Conservation (phyloP, 2,113 vertebrate species). For the Bubo blakistoni region DNA sequence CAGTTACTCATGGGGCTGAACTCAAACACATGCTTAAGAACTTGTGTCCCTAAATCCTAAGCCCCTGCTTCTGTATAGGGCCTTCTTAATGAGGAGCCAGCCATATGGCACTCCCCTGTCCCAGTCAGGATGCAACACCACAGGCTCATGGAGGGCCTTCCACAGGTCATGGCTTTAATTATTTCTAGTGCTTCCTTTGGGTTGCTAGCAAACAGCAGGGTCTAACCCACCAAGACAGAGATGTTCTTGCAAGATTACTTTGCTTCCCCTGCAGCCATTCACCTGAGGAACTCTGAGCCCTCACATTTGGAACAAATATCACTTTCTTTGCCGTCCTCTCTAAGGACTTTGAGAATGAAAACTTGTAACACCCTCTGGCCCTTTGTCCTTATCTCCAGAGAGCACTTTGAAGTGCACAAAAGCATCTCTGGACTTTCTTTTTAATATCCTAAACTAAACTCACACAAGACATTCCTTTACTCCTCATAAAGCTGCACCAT, state of each 20-base stretch:
- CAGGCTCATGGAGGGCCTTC: background rate
- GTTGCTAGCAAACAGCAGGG: background rate
- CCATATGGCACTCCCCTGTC: background rate
- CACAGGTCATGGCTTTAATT: background rate
- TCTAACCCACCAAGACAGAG: background rate
- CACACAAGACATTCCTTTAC: conserved; percentile 21
- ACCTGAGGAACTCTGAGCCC: conserved; percentile 43
- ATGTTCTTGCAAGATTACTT: background rate
- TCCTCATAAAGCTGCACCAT: background rate
- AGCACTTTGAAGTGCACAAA: conserved; percentile 51
- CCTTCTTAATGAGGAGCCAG: background rate
- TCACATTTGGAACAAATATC: conserved; percentile 56
- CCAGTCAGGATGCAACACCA: background rate
- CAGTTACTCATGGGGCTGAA: background rate
- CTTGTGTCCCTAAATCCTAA: background rate
- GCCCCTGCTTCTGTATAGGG: background rate
- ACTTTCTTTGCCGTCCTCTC: background rate
- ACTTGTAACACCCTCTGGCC: conserved; percentile 23
- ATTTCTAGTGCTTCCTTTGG: background rate
- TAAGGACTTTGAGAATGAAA: background rate
- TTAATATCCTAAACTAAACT: conserved; percentile 65
- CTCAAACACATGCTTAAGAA: background rate
- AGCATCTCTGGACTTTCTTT: conserved; percentile 55
- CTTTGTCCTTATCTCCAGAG: conserved; percentile 45
- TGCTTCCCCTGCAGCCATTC: conserved; percentile 38